Conservation (phyloP, 1,140 invertebrate genomes). For the Solenopsis fugax region DNA sequence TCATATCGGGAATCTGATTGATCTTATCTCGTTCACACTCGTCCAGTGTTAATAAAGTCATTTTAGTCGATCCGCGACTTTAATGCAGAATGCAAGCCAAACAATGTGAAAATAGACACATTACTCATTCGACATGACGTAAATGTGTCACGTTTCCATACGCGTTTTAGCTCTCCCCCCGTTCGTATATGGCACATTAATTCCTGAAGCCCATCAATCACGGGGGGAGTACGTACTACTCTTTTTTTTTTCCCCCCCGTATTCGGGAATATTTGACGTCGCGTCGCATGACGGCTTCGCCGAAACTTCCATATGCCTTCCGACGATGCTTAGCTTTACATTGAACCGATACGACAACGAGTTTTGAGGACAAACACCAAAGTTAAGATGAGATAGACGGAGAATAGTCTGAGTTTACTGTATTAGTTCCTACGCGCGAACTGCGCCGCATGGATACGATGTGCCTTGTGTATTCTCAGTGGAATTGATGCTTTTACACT, state of each 20-base stretch:
- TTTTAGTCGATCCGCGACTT: constrained; percentile 29
- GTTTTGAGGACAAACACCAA: constrained; percentile 62
- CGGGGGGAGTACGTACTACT: background rate
- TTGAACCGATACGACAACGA: constrained; percentile 48
- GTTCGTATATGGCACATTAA: constrained; percentile 32
- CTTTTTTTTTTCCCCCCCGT: background rate
- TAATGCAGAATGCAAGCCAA: constrained; percentile 19
- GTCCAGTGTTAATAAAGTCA: constrained; percentile 27
- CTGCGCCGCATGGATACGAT: constrained; percentile 30
- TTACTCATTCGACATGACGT: constrained; percentile 55
- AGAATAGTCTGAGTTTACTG: constrained; percentile 62
- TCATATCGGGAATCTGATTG: background rate
- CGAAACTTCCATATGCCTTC: constrained; percentile 38
- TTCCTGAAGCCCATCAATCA: constrained; percentile 57
- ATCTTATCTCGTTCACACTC: background rate
- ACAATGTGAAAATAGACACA: constrained; percentile 55
- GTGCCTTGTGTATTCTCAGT: constrained; percentile 42
- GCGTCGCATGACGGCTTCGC: background rate
- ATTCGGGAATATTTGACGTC: constrained; percentile 24
- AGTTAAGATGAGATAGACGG: constrained; percentile 63
- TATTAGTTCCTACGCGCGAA: constrained; percentile 45
- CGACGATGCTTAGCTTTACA: constrained; percentile 42
- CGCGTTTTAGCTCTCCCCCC: constrained; percentile 5
- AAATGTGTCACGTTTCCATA: constrained; percentile 39
- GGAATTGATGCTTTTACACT: constrained; percentile 62